Evolutionary conservation across 2,113 vertebrate genomes (phyloP).

Genomic region (Nematolebias whitei): DNA sequence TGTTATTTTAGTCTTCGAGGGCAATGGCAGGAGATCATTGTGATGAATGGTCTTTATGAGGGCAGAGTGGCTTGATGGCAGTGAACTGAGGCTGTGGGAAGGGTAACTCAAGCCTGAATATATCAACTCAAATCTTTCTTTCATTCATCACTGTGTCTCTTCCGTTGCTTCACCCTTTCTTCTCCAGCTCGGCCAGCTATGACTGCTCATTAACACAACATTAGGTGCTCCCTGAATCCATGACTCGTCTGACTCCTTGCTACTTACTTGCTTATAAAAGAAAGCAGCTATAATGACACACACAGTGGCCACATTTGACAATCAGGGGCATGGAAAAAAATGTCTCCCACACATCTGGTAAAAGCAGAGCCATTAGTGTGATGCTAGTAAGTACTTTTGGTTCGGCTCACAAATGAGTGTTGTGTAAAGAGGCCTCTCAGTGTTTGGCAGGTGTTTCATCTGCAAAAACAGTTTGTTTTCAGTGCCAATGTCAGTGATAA

Average conservation of each 20-base stretch:
- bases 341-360: conserved; percentile 47
- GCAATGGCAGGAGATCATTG: conserved; percentile 75
- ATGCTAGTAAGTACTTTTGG: conserved; percentile 37
- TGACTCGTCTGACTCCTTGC: conserved; percentile 58
- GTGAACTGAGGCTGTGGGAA: conserved; percentile 52
- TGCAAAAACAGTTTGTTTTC: conserved; percentile 25
- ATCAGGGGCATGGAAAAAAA: conserved; percentile 47
- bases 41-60: conserved; percentile 75
- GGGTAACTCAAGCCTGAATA: conserved; percentile 60
- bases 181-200: conserved; percentile 49
- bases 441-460: conserved; percentile 36
- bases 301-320: conserved; percentile 62
- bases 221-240: conserved; percentile 67
- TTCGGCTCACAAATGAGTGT: conserved; percentile 30
- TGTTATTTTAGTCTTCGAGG: conserved; percentile 71
- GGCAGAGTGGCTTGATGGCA: conserved; percentile 60
- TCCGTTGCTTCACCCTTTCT: conserved; percentile 30
- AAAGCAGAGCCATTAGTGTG: conserved; percentile 60
- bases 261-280: conserved; percentile 58
- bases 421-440: conserved; percentile 35
- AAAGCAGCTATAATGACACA: conserved; percentile 59
- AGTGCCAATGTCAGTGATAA: conserved; percentile 16
- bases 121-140: conserved; percentile 56
- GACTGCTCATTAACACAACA: conserved; percentile 75
- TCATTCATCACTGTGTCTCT: conserved; percentile 46